Conservation (phyloP, 2,797 vertebrate species). For the Anabas testudineus region DNA sequence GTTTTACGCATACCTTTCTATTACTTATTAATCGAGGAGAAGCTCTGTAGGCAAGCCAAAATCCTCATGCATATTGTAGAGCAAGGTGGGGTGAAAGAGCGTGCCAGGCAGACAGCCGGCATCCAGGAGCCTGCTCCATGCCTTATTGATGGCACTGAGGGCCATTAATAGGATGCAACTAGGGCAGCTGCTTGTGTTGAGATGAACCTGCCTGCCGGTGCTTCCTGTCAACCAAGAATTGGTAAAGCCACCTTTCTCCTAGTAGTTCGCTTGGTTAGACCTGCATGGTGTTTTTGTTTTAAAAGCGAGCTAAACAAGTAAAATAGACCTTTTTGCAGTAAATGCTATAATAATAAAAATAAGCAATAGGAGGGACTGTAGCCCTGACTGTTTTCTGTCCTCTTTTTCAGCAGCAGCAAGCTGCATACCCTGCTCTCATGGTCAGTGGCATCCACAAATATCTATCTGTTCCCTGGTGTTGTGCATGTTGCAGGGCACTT, state of each 20-base stretch:
- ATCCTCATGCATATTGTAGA: constrained; percentile 85
- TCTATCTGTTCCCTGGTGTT: constrained; percentile 40
- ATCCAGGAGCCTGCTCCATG: constrained; percentile 80
- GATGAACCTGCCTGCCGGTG: constrained; percentile 59
- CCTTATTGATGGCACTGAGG: constrained; percentile 84
- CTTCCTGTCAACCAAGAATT: constrained; percentile 29
- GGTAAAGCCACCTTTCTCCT: constrained; percentile 1
- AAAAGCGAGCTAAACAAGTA: neutral
- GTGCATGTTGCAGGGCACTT: constrained; percentile 59
- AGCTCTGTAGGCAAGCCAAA: constrained; percentile 77
- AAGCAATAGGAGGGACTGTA: constrained; percentile 11
- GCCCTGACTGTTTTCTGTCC: constrained; percentile 50
- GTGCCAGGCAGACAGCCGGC: constrained; percentile 73
- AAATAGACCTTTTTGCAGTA: constrained; percentile 10
- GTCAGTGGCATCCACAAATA: constrained; percentile 68
- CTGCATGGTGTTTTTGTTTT: constrained; percentile 3
- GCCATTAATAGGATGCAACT: constrained; percentile 86
- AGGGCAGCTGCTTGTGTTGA: constrained; percentile 75
- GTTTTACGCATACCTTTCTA: constrained; percentile 74
- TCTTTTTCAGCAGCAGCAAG: constrained; percentile 75
- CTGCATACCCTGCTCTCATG: constrained; percentile 78
- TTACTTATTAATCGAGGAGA: constrained; percentile 80
- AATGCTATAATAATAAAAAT: constrained; percentile 9
- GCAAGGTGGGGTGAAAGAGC: constrained; percentile 80
- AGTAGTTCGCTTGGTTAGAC: constrained; percentile 27